Conservation (phyloP, 2,797 vertebrate genomes). For the Sebastes taczanowskii region DNA sequence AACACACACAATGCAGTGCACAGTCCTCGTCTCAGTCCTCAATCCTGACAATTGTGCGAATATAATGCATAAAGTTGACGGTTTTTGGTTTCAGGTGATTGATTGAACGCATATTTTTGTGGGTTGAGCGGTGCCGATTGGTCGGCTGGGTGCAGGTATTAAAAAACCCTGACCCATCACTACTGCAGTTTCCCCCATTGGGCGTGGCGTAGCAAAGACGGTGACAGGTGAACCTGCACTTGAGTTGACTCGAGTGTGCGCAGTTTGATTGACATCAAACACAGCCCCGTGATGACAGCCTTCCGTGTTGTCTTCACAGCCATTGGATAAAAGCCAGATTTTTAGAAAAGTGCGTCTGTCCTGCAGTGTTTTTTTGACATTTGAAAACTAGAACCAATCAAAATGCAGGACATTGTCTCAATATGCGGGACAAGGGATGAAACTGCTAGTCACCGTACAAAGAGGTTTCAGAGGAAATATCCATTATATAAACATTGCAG, state of each 20-base stretch:
- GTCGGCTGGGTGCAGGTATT: not conserved
- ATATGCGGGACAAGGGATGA: not conserved
- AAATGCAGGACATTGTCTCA: not conserved
- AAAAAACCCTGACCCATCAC: not conserved
- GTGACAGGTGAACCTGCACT: not conserved
- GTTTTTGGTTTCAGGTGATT: no score
- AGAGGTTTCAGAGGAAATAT: conserved; percentile 7
- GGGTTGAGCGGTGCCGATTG: fast-evolving
- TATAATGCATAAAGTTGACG: no score
- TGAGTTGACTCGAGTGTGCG: not conserved
- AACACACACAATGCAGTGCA: no score
- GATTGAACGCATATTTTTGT: no score
- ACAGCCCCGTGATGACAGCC: not conserved
- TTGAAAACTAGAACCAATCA: not conserved
- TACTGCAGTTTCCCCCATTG: not conserved
- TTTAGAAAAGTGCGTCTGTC: not conserved
- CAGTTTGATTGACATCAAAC: not conserved
- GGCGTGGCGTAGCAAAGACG: not conserved
- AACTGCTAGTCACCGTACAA: not conserved
- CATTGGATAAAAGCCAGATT: not conserved
- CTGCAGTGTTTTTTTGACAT: not conserved
- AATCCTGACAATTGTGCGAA: not conserved
- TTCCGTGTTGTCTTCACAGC: not conserved
- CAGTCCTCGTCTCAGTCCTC: no score
- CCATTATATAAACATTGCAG: conserved; percentile 27